Conservation (phyloP, 37 sponge, comb jelly and placozoan genomes). For the Ianthella basta region DNA sequence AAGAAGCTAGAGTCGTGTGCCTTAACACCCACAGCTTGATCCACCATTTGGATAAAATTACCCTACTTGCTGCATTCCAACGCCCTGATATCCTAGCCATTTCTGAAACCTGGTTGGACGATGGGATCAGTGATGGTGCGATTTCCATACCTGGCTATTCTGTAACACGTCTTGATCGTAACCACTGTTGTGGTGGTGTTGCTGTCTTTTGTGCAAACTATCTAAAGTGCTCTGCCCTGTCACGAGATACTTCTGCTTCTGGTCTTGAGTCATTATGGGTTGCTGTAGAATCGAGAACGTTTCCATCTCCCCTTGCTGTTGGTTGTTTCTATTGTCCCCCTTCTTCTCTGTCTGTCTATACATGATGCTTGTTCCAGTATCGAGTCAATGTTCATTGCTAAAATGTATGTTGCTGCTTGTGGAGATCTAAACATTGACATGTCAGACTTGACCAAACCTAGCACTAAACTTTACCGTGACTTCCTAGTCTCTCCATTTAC, state of each 20-base stretch:
- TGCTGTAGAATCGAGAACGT: background rate
- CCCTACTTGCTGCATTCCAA: background rate
- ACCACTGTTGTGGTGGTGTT: background rate
- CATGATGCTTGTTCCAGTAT: background rate
- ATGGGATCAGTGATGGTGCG: background rate
- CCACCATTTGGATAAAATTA: background rate
- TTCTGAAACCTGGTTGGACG: background rate
- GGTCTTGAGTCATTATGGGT: constrained; percentile 6
- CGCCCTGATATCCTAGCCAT: background rate
- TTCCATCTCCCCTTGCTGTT: background rate
- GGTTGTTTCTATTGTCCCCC: background rate
- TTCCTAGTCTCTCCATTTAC: too few relatives aligned
- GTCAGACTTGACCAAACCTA: background rate
- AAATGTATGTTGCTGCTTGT: background rate
- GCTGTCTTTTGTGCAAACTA: background rate
- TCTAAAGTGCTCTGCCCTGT: background rate
- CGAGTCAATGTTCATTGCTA: background rate
- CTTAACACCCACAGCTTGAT: background rate
- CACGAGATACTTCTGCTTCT: background rate
- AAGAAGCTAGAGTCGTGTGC: background rate
- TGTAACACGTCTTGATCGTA: background rate
- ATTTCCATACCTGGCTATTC: constrained; percentile 1
- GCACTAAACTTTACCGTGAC: background rate
- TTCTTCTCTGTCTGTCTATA: background rate
- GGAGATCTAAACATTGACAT: too few relatives aligned